These are phyloP conservation scores for Rambutsinella grinnellia DNA, from an alignment of 2,888 invertebrate genomes.

Conservation along the genomic window DNA sequence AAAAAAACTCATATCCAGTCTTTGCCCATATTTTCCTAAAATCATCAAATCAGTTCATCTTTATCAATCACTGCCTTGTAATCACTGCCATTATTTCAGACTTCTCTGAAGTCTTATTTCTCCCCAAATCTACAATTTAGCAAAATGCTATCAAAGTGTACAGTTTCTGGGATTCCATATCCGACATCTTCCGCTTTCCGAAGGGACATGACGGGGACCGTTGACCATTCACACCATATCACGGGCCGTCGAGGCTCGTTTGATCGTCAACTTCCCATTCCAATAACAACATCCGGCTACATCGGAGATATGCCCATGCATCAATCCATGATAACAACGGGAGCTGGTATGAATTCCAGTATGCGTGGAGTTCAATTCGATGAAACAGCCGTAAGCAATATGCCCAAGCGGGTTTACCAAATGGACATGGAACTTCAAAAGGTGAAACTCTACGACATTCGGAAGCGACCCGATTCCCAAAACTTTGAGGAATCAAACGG, in stretches of 20 bases:
- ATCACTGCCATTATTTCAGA: too few species aligned
- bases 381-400: neutral
- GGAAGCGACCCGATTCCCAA: slow-evolving; percentile 48
- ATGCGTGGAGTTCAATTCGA: neutral
- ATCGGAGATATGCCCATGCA: neutral
- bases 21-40: too few species aligned
- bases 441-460: slow-evolving; percentile 47
- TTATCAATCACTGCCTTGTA: too few species aligned
- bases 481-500: slow-evolving; percentile 55
- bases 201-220: too few species aligned
- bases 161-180: slow-evolving; percentile 39
- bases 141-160: too few species aligned
- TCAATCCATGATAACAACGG: slow-evolving; percentile 3
- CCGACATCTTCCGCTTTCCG: slow-evolving; percentile 7
- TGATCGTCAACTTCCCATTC: slow-evolving; percentile 2
- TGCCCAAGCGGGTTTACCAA: slow-evolving; percentile 46
- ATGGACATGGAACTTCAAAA: slow-evolving; percentile 59
- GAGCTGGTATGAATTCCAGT: neutral
- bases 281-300: neutral
- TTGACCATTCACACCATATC: too few species aligned
- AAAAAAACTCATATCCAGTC: too few species aligned
- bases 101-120: too few species aligned
- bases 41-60: too few species aligned
- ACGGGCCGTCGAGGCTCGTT: slow-evolving; percentile 20
- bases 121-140: too few species aligned